These are phyloP conservation scores for Sinocyclocheilus anophthalmus DNA, from an alignment of 2,113 vertebrate genomes.

Conservation along the genomic window DNA sequence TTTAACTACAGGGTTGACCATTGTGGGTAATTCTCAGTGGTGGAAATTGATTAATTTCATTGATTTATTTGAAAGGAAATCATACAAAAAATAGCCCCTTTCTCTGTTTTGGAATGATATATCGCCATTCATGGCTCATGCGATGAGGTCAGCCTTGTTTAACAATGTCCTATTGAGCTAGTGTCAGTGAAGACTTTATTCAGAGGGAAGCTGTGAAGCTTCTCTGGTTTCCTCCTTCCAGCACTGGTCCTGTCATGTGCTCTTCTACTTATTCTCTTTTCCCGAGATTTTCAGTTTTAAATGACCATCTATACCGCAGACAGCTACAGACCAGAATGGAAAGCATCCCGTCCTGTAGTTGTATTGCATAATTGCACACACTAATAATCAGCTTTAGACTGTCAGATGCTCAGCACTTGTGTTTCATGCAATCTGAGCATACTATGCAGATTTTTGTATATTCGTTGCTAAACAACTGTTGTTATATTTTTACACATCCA, in stretches of 20 bases:
- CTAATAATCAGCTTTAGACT: not conserved
- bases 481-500: not conserved
- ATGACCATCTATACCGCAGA: not conserved
- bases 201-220: constrained; percentile 54
- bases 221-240: constrained; percentile 64
- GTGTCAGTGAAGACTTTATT: constrained; percentile 72
- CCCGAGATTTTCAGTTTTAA: constrained; percentile 1
- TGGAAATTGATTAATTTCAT: not conserved
- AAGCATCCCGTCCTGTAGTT: not conserved
- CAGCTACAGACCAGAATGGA: not conserved
- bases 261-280: constrained; percentile 19
- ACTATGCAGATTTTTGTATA: not conserved
- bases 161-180: constrained; percentile 69
- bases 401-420: constrained; percentile 9
- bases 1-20: not conserved
- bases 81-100: not conserved
- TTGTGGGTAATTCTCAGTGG: not conserved
- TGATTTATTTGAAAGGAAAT: not conserved
- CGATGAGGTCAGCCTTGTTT: constrained; percentile 68
- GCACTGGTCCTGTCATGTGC: constrained; percentile 32
- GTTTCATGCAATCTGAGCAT: not conserved
- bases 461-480: constrained; percentile 1
- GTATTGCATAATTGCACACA: constrained; percentile 1
- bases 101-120: constrained; percentile 58
- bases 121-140: constrained; percentile 66